phyloP scores from a whole-genome alignment of 1,140 invertebrate species.

The Hylaeus anthracinus region DNA sequence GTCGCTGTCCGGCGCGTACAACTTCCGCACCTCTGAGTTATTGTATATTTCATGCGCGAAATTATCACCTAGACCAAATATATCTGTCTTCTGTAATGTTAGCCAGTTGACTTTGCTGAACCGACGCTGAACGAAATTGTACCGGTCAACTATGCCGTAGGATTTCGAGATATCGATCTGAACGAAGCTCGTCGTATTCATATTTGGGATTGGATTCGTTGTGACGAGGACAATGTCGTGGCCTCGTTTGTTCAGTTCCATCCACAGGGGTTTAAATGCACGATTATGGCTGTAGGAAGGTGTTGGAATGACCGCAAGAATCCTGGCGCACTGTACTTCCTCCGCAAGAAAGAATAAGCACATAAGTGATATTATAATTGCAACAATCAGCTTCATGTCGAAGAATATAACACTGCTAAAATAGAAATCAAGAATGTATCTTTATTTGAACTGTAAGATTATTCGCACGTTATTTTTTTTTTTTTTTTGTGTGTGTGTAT shows the following conservation, averaged over 20 bases:
- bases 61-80: slow-evolving; percentile 16
- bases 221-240: slow-evolving; percentile 79
- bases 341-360: no score
- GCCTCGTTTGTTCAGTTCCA: slow-evolving; percentile 72
- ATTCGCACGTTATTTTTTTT: no score
- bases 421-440: no score
- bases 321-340: slow-evolving; percentile 69
- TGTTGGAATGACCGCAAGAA: slow-evolving; percentile 80
- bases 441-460: no score
- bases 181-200: slow-evolving; percentile 59
- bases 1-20: slow-evolving; percentile 52
- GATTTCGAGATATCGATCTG: slow-evolving; percentile 51
- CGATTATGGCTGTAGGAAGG: slow-evolving; percentile 82
- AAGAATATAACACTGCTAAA: no score
- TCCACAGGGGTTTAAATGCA: slow-evolving; percentile 75
- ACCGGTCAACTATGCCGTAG: accelerated
- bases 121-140: slow-evolving; percentile 9
- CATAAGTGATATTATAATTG: no score
- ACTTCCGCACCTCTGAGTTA: slow-evolving; percentile 47
- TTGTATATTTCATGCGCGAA: slow-evolving; percentile 25
- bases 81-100: no score
- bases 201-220: slow-evolving; percentile 65
- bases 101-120: neutral
- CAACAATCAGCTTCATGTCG: no score
- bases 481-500: no score